These are phyloP conservation scores for Euborellia annulipes DNA, from an alignment of 1,140 invertebrate genomes.

Conservation along the genomic window DNA sequence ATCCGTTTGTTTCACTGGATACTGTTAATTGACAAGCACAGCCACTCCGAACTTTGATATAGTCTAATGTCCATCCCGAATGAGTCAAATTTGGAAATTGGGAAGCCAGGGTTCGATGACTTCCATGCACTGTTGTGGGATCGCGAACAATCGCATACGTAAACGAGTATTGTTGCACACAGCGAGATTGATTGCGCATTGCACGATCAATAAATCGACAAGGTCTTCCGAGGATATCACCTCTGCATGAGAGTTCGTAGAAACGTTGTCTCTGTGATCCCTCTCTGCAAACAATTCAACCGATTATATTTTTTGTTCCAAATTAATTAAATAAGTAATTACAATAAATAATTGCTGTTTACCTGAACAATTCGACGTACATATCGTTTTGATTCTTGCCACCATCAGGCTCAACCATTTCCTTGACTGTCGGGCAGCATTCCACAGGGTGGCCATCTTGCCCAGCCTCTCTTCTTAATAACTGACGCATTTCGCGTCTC, in stretches of 20 bases:
- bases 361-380: constrained; percentile 48
- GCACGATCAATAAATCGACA: constrained; percentile 59
- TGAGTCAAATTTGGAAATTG: constrained; percentile 34
- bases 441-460: constrained; percentile 37
- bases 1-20: too few species aligned
- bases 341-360: too few species aligned
- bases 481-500: constrained; percentile 42
- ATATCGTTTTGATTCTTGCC: constrained; percentile 54
- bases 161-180: constrained; percentile 71
- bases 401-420: constrained; percentile 59
- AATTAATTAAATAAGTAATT: too few species aligned
- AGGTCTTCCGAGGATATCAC: constrained; percentile 41
- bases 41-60: constrained; percentile 63
- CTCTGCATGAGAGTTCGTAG: constrained; percentile 62
- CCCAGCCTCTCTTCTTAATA: constrained; percentile 38
- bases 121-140: constrained; percentile 21
- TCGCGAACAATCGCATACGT: constrained; percentile 59
- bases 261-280: constrained; percentile 45
- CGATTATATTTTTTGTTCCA: too few species aligned
- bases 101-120: constrained; percentile 27
- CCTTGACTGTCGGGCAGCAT: constrained; percentile 61
- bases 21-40: constrained; percentile 57
- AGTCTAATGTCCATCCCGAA: constrained; percentile 54
- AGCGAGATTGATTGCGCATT: constrained; percentile 49
- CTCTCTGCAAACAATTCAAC: too few species aligned